Percentiles rank a stretch among this genome's conserved stretches.
Conservation (phyloP, 2,113 vertebrate species). For the Dipodomys ordii region DNA sequence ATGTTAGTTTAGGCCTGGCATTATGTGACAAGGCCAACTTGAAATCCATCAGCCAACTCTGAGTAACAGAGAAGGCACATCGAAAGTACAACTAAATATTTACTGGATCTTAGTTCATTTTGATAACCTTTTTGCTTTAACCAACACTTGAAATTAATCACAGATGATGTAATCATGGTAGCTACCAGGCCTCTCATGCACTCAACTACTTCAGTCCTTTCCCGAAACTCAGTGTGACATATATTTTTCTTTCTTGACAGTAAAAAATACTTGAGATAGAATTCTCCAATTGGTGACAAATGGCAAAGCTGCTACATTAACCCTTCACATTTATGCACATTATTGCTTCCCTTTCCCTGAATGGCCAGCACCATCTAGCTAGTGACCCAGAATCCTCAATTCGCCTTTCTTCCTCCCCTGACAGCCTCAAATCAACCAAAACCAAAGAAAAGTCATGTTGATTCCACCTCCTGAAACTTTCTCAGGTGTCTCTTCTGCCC, state of each 20-base stretch:
- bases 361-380: neutral
- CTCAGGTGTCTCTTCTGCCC: neutral
- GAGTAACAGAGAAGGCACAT: neutral
- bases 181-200: neutral
- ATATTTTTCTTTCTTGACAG: conserved; percentile 14
- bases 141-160: conserved; percentile 11
- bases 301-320: neutral
- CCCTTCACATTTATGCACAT: neutral
- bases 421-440: neutral
- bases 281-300: conserved; percentile 13
- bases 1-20: neutral
- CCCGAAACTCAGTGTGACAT: neutral
- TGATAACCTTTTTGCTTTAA: neutral
- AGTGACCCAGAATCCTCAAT: neutral
- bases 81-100: conserved; percentile 39
- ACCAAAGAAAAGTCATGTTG: neutral
- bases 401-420: neutral
- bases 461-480: neutral
- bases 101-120: neutral
- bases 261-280: neutral
- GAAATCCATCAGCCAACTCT: conserved; percentile 25
- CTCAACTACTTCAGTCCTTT: neutral
- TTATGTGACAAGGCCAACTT: neutral
- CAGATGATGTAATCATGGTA: too few species aligned
- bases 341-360: neutral